Evolutionary conservation across 2,797 vertebrate genomes (phyloP).

Genomic region (Tympanoctomys barrerae): DNA sequence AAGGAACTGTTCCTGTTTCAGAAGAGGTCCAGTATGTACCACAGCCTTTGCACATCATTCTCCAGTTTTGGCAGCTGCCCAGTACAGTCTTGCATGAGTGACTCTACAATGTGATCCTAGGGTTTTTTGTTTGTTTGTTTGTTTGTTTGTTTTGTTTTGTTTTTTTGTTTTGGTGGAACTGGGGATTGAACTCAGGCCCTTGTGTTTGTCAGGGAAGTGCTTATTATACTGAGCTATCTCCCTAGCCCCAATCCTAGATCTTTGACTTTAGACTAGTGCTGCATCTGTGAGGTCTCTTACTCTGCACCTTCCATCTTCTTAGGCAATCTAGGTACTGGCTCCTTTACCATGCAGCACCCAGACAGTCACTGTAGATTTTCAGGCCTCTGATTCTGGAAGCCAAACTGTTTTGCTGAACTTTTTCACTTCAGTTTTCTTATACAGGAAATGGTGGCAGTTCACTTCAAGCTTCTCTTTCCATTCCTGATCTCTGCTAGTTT

Average conservation of each 20-base stretch:
- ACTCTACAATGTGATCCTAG: background rate
- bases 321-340: background rate
- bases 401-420: no score
- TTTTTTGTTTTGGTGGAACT: background rate
- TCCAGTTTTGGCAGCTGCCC: background rate
- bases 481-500: background rate
- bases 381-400: background rate
- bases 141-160: no score
- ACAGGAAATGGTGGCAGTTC: background rate
- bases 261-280: background rate
- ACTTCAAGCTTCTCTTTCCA: background rate
- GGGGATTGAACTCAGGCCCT: no score
- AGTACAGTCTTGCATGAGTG: background rate
- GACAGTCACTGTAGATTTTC: background rate
- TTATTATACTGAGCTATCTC: no score
- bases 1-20: background rate
- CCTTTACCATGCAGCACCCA: background rate
- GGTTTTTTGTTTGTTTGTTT: background rate
- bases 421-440: no score
- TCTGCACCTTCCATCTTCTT: background rate
- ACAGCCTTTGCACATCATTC: background rate
- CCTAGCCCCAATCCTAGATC: no score
- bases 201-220: no score
- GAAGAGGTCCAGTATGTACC: background rate
- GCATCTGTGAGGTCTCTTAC: background rate